Percentiles rank a stretch among this genome's conserved stretches.
phyloP scores from a whole-genome alignment of 2,888 invertebrate genomes.

The Ashinkailepas kermadecensis region DNA sequence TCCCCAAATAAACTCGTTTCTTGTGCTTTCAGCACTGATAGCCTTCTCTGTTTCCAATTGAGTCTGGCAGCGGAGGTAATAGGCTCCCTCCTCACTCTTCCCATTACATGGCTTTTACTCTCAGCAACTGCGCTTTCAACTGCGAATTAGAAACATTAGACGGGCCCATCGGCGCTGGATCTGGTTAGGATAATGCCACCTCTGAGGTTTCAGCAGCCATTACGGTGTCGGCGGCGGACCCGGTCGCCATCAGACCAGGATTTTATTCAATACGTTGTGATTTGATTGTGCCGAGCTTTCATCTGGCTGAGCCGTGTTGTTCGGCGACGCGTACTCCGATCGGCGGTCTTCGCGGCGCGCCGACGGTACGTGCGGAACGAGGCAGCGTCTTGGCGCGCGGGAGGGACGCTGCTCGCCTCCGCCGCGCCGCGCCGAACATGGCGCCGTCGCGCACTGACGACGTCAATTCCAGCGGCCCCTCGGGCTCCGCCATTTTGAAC shows the following conservation, averaged over 20 bases:
- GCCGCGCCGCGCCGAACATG: background rate
- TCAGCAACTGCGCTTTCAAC: conserved; percentile 18
- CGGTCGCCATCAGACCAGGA: background rate
- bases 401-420: background rate
- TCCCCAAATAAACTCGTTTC: conserved; percentile 8
- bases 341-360: too few relatives aligned
- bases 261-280: conserved; percentile 9
- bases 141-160: conserved; percentile 21
- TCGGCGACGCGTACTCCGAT: background rate
- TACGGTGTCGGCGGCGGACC: background rate
- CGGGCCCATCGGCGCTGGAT: conserved; percentile 10
- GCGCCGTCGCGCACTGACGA: background rate
- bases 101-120: conserved; percentile 20
- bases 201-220: conserved; percentile 8
- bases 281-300: conserved; percentile 15
- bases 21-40: conserved; percentile 10
- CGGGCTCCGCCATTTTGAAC: background rate
- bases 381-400: background rate
- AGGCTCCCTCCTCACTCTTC: background rate
- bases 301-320: background rate
- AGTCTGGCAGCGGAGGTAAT: background rate
- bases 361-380: background rate
- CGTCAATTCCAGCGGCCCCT: background rate
- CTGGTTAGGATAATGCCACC: conserved; percentile 20
- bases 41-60: conserved; percentile 17